Evolutionary conservation across 1,140 invertebrate species (phyloP), one percentile per base, ranked within the genome.

Genomic region (Drosophila funebris): DNA sequence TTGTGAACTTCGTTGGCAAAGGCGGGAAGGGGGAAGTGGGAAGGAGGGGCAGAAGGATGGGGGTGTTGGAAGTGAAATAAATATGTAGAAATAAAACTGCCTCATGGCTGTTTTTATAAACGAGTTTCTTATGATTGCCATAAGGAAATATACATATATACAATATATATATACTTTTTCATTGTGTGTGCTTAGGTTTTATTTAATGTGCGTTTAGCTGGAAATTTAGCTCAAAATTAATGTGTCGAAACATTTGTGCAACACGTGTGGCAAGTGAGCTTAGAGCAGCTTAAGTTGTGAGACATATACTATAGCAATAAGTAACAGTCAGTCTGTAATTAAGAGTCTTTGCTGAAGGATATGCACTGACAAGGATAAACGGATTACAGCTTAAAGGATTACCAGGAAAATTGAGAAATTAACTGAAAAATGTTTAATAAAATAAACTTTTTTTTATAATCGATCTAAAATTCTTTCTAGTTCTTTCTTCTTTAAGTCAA

Each of bases 141-240:
- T 44, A 66, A 67, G 73, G 46, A 48, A 29, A 48, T 29, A 8
- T 22, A 14, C 2, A 27, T 43, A 27, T 48, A 24, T 13, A 29
- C 16, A 29, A 24, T 13, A 29, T 29, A 29, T 48, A 14, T 24
- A 48, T 41, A 56, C n/a, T n/a, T 63, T 62, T 76, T 61, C 67
- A 67, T 75, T 78, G 24, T 77, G 41, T 60, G 33, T 33, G 37
- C 31, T 77, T 68, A 54, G 56, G 75, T 76, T 72, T 60, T 33
- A 62, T 63, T 83, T 74, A 74, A 85, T 54, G 61, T 46, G 50
- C 31, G 39, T 56, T 72, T 67, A 61, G 54, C 48, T 60, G 77
- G 70, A 77, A 87, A 84, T 70, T 81, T 69, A 70, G 73, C 57
- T 58, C 43, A 53, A 62, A 77, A 77, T 84, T 85, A 85, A 80